Percentiles rank a stretch among this genome's conserved stretches.
Conservation (phyloP, 2,888 invertebrate species). For the Acanthoscelides obtectus region DNA sequence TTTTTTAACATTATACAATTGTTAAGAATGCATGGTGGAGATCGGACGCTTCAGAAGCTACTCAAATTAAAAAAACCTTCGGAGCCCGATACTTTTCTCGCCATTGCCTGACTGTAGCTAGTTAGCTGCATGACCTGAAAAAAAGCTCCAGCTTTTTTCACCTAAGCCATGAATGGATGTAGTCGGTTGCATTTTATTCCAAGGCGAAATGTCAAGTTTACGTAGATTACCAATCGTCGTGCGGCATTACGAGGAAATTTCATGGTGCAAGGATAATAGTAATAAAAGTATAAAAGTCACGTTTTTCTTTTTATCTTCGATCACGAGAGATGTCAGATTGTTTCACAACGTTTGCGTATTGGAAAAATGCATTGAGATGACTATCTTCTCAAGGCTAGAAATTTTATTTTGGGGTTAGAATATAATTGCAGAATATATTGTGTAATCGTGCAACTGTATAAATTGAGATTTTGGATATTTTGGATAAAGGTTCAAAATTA, state of each 20-base stretch:
- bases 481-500: no score
- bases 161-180: background rate
- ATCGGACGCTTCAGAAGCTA: no score
- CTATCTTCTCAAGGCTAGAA: background rate
- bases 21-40: no score
- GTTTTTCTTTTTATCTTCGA: background rate
- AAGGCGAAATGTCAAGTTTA: background rate
- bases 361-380: background rate
- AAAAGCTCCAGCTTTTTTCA: no score
- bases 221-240: background rate
- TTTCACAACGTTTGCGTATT: background rate
- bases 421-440: background rate
- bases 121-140: no score
- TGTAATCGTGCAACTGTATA: background rate
- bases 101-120: no score
- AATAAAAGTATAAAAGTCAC: background rate
- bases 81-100: no score
- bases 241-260: background rate
- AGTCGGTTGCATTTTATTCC: background rate
- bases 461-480: no score
- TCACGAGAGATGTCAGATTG: background rate
- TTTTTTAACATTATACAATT: no score
- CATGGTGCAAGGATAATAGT: background rate
- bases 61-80: no score
- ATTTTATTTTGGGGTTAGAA: background rate